Conservation (phyloP, 2,797 vertebrate species). For the Mallotus villosus region DNA sequence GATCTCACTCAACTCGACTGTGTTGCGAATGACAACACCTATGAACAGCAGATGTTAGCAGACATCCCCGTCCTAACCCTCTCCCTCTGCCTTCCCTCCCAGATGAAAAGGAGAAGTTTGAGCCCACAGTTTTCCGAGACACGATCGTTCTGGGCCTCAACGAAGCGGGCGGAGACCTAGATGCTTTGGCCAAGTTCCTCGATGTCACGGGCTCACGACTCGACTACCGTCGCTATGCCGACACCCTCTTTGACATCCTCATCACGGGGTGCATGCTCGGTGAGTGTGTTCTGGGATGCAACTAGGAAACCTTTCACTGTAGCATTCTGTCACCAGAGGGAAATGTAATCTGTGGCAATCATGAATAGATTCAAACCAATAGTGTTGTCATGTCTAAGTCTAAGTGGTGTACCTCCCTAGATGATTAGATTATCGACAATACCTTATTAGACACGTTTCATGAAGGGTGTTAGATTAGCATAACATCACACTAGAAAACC, state of each 20-base stretch:
- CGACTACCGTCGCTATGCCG: slow-evolving; percentile 93
- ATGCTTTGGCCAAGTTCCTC: slow-evolving; percentile 90
- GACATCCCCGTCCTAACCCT: background rate
- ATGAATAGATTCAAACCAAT: no score
- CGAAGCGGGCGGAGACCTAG: slow-evolving; percentile 86
- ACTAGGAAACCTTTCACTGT: background rate
- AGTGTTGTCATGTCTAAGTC: background rate
- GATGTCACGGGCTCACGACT: slow-evolving; percentile 85
- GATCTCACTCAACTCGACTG: background rate
- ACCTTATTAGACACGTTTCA: background rate
- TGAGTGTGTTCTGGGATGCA: slow-evolving; percentile 52
- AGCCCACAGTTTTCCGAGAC: slow-evolving; percentile 93
- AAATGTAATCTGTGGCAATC: background rate
- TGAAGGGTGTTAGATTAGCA: background rate
- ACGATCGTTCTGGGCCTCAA: slow-evolving; percentile 89
- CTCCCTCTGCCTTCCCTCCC: slow-evolving; percentile 6
- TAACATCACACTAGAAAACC: no score
- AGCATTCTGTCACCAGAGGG: background rate
- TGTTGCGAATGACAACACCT: background rate
- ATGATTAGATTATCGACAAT: background rate
- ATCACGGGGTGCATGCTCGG: slow-evolving; percentile 94
- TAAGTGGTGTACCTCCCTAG: background rate
- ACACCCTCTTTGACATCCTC: slow-evolving; percentile 92
- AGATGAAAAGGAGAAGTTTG: slow-evolving; percentile 99
- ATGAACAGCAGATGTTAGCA: background rate